Evolutionary conservation across 2,113 vertebrate species (phyloP).

Genomic region (Cathartes aura): DNA sequence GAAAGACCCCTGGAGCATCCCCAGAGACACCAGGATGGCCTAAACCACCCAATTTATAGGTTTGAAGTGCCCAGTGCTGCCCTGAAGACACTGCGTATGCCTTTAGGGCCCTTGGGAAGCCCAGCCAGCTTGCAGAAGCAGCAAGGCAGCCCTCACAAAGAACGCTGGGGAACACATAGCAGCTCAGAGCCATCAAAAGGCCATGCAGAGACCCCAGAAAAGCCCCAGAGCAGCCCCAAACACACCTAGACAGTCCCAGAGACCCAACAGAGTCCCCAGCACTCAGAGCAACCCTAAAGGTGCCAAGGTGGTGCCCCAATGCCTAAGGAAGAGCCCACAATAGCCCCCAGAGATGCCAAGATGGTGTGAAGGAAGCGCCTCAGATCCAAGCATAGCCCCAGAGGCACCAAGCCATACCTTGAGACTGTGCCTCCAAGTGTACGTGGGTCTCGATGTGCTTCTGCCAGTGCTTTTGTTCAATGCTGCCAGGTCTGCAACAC

Average conservation of each 20-base stretch:
- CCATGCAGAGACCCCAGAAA: neutral
- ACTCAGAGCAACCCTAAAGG: neutral
- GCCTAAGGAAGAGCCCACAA: neutral
- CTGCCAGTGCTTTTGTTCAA: neutral
- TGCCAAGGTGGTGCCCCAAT: neutral
- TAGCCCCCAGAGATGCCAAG: neutral
- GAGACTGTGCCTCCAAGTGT: no score
- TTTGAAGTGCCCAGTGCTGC: neutral
- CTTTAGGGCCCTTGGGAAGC: neutral
- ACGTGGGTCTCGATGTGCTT: accelerated
- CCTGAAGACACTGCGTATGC: neutral
- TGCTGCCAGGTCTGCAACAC: neutral
- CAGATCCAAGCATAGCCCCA: no score
- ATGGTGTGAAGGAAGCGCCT: neutral
- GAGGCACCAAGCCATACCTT: neutral
- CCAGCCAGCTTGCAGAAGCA: neutral
- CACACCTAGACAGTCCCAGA: neutral
- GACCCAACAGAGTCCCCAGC: neutral
- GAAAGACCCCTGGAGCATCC: no score
- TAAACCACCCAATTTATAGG: no score
- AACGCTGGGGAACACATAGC: neutral
- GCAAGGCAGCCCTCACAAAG: neutral
- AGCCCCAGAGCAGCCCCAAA: neutral
- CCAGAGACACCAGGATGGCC: neutral
- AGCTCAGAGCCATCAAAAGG: neutral